Base-by-base conservation (phyloP, 1,140 invertebrate genomes). In the Coenobita brevimanus region DNA sequence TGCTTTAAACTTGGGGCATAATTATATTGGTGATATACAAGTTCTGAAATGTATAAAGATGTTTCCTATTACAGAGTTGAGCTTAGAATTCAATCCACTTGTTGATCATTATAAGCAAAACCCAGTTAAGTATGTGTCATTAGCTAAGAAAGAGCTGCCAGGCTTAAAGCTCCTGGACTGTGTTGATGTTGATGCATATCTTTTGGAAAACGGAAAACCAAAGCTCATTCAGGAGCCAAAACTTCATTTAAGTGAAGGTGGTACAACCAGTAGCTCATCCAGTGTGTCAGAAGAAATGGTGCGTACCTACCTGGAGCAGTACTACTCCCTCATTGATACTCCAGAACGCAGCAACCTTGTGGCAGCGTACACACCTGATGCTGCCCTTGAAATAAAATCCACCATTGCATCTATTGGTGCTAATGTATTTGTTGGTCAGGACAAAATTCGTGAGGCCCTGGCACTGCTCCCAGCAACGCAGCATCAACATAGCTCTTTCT, bases 281-380 rank as follows among this genome's bases (percentile, higher is more conserved):
- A 38, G 21, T 17, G 73, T 87, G n/a, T 71, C 85, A 0, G 85
- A 87, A 36, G 30, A 24, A 43, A 50, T 80, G 64, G 64, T 87
- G 2, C 76, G 76, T 17, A 54, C 27, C 8, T 87, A 80, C 62
- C 69, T 87, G 43, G 85, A 87, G 27, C 85, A 87, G 36, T 87
- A 80, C 50, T 87, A 87, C 60, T 36, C 43, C 24, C 85, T 87
- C 27, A 87, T 87, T 41, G 85, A 87, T 67, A 80, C 85, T 8
- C 76, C 76, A 30, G 38, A 87, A 17, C 85, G 85, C 21, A 38
- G 30, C n/a, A 81, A 57, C 50, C 64, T 87, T 21, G 73, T 87
- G 41, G 85, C 78, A 41, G 85, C 85, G 36, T 87, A 87, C 54
- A 87, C 85, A 24, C 85, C 85, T 36, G 85, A 87, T 73, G 85